Evolutionary conservation across 2,888 invertebrate genomes (phyloP), one percentile per base, ranked within the genome.

Genomic region (Drosophila kanekoi): DNA sequence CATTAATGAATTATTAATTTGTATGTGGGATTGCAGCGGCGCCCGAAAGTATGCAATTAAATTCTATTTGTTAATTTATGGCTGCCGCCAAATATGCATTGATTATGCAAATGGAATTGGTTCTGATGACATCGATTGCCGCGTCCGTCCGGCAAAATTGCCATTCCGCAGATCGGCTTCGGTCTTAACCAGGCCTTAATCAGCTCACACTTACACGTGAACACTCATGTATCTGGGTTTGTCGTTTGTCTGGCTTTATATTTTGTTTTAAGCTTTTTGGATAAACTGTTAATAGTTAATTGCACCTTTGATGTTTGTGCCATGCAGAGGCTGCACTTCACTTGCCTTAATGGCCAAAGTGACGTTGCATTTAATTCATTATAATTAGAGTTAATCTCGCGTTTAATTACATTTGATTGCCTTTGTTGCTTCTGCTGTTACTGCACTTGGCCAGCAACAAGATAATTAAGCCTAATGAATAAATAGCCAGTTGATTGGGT

Each of bases 61-160:
- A 88, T 88, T 87, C 89, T 85, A 85, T 85, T 85, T 85, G 84
- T 89, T 85, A 89, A 85, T 85, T 85, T 87, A 89, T 89, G 72
- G 69, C 63, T 61, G 64, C 81, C 73, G 69, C 80, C 79, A 79
- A 72, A 89, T 83, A 86, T 83, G 75, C 89, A 87, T 88, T 81
- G 83, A 83, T 83, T 83, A 87, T 88, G 85, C 83, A 87, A 88
- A 83, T 88, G 84, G 70, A 87, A 86, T 77, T 71, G 86, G 68
- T 13, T 52, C 64, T 57, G 71, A 57, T 60, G 38, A 18, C 33
- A 35, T 41, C 44, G 52, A 37, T 44, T 51, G 48, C 44, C 53
- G 59, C 57, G 47, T 32, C 28, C 33, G 45, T 52, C 48, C 47
- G 18, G 57, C 37, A 54, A 54, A 58, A 58, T 53, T 45, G 16